phyloP scores from a whole-genome alignment of 2,888 invertebrate genomes.

The Drosophila borealis region DNA sequence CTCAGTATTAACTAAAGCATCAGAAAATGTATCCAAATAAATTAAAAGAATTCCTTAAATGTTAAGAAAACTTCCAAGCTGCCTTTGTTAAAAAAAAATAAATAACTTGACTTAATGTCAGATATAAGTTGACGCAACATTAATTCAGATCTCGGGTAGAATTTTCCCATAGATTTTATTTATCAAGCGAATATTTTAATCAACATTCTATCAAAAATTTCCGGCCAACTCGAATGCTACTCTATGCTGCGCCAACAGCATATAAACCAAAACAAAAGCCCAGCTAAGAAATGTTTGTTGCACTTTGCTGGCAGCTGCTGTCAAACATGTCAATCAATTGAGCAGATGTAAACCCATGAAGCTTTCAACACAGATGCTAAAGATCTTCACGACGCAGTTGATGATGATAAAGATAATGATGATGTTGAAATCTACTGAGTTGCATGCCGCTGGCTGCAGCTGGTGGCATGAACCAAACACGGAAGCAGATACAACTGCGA shows the following conservation, averaged over 20 bases:
- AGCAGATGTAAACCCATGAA: constrained; percentile 33
- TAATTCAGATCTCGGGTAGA: too few relatives aligned
- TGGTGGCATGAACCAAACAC: constrained; percentile 43
- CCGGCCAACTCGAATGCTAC: constrained; percentile 11
- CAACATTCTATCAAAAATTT: constrained; percentile 1
- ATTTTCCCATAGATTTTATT: background rate
- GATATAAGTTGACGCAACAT: too few relatives aligned
- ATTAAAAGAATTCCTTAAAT: too few relatives aligned
- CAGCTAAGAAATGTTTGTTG: constrained; percentile 39
- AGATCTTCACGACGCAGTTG: constrained; percentile 5
- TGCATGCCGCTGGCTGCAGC: constrained; percentile 27
- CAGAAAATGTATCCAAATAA: too few relatives aligned
- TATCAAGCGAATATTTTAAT: constrained; percentile 5
- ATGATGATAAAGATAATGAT: constrained; percentile 18
- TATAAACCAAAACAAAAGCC: background rate
- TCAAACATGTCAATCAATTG: constrained; percentile 66
- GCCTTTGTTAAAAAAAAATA: too few relatives aligned
- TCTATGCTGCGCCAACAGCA: constrained; percentile 1
- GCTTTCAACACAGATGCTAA: constrained; percentile 42
- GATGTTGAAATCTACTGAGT: constrained; percentile 23
- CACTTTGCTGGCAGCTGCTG: constrained; percentile 66
- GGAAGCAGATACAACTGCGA: constrained; percentile 39
- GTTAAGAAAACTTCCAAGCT: too few relatives aligned
- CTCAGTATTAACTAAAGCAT: too few relatives aligned
- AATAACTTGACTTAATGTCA: too few relatives aligned